phyloP scores from a whole-genome alignment of 2,797 vertebrate species.

The Premnoplex brunnescens region DNA sequence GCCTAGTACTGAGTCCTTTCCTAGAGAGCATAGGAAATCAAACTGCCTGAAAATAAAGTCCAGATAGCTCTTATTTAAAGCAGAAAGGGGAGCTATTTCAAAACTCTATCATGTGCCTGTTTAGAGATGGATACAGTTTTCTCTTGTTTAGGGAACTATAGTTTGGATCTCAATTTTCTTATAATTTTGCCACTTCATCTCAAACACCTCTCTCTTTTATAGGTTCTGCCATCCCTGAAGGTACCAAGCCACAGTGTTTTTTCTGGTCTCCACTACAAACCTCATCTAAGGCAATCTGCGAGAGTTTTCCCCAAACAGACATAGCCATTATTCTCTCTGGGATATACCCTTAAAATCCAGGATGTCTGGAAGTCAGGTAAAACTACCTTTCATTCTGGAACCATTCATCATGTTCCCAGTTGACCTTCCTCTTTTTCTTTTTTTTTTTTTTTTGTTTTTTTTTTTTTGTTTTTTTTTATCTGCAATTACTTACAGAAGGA shows the following conservation, averaged over 20 bases:
- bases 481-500: background rate
- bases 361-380: background rate
- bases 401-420: background rate
- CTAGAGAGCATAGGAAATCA: background rate
- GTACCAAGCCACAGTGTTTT: background rate
- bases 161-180: background rate
- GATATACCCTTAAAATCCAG: fast-evolving
- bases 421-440: fast-evolving
- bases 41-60: background rate
- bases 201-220: background rate
- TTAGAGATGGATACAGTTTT: background rate
- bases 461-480: background rate
- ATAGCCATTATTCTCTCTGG: background rate
- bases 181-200: background rate
- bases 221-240: background rate
- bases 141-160: background rate
- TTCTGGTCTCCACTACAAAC: background rate
- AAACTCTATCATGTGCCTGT: background rate
- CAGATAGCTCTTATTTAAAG: background rate
- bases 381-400: background rate
- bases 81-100: background rate
- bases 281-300: background rate
- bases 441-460: too few species aligned
- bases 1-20: background rate
- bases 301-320: fast-evolving